Base-by-base conservation (phyloP, 2,113 vertebrate genomes). In the Dermatemys mawii region DNA sequence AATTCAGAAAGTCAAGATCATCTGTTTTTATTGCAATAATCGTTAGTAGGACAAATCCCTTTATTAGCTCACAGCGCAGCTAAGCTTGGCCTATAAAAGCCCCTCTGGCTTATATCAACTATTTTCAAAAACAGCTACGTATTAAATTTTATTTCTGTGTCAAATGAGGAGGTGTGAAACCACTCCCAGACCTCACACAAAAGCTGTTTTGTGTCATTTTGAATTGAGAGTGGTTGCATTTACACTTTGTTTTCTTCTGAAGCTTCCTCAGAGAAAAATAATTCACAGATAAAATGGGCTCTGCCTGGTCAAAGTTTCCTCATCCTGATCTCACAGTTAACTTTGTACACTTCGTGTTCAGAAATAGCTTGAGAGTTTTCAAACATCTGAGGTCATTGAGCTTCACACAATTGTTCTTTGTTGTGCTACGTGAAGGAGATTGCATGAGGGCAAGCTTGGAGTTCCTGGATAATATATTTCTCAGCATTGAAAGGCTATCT, bases 371-470 rank as follows among this genome's bases (percentile, higher is more conserved):
- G 60, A 91, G 86, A 96, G 81, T 92, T 93, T 96, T 97, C 95
- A 97, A 97, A 93, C 92, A 90, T 94, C 97, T 98, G 97, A 98
- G 97, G 97, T 98, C 98, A 97, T 92, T 86, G 76, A 91, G 94
- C 97, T 98, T 98, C 98, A 98, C 98, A 98, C 96, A 95, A 98
- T 98, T 98, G 98, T 98, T 98, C 96, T 98, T 95, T 95, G 48
- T 85, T 84, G 78, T 57, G 60, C 95, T 96, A 96, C 96, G 95
- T 97, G 94, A 97, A 97, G 95, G 96, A 97, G 96, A 98, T 95
- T 97, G 96, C 86, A 96, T 57, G 88, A 88, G 86, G 94, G 73
- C 81, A 92, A 92, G 94, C 90, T 90, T 96, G 97, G 91, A 98
- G 97, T 98, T 98, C 97, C 98, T 97, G 98, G 91, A 96, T 97